Evolutionary conservation across 1,140 invertebrate species (phyloP).

Genomic region (Anastatus disparis): DNA sequence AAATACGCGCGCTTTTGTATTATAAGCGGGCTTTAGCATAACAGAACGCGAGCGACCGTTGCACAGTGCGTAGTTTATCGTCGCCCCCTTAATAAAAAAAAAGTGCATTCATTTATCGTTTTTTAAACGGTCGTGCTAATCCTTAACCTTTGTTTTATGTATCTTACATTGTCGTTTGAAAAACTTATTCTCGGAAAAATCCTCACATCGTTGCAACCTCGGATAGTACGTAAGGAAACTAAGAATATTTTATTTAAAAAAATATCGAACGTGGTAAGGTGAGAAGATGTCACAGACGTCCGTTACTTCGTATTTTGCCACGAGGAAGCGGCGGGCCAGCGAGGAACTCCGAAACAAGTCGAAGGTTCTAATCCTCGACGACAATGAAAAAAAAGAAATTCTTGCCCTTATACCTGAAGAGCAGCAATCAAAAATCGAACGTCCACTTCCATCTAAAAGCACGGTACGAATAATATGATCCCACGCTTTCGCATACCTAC

Average conservation of each 20-base stretch:
- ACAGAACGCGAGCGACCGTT: not conserved
- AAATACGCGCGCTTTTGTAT: slow-evolving; percentile 27
- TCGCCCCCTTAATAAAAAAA: no score
- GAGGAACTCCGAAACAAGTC: slow-evolving; percentile 72
- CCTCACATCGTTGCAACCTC: no score
- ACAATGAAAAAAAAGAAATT: not conserved
- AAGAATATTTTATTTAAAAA: no score
- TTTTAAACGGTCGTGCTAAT: not conserved
- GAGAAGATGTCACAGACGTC: slow-evolving; percentile 75
- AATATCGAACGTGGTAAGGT: no score
- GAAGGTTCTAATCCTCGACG: slow-evolving; percentile 70
- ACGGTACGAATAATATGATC: no score
- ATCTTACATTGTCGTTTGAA: no score
- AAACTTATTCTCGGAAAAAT: no score
- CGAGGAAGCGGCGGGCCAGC: slow-evolving; percentile 74
- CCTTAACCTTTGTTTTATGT: no score
- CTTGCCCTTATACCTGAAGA: not conserved
- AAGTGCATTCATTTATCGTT: not conserved
- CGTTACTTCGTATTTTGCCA: slow-evolving; percentile 75
- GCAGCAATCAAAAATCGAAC: not conserved
- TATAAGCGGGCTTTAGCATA: not conserved
- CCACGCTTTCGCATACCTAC: no score
- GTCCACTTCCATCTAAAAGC: not conserved
- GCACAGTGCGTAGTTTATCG: no score
- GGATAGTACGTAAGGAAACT: no score